phyloP scores from a whole-genome alignment of 2,113 vertebrate species.

The Australoheros scitulus region DNA sequence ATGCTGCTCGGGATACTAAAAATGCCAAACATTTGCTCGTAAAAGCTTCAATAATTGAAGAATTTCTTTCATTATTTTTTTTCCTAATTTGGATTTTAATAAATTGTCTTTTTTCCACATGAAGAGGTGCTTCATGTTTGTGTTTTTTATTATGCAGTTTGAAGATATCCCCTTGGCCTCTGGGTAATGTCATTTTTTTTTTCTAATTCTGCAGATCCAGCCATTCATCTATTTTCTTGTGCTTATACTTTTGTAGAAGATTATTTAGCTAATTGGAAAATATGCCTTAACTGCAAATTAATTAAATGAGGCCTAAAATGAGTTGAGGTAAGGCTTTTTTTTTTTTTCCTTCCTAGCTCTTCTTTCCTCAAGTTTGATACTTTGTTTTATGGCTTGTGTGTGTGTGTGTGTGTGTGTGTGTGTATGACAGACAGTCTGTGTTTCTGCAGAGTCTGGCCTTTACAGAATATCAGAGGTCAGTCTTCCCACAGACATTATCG shows the following conservation, averaged over 20 bases:
- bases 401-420: not conserved
- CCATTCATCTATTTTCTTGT: no score
- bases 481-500: conserved; percentile 50
- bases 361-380: not conserved
- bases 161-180: not conserved
- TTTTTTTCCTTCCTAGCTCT: not conserved
- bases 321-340: not conserved
- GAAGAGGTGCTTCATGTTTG: not conserved
- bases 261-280: not conserved
- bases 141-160: not conserved
- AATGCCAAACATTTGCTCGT: not conserved
- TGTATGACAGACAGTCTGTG: conserved; percentile 5
- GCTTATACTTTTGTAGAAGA: not conserved
- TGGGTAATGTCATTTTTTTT: not conserved
- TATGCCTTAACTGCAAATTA: not conserved
- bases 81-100: not conserved
- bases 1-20: not conserved
- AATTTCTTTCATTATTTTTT: not conserved
- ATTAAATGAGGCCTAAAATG: not conserved
- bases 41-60: not conserved
- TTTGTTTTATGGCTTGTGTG: not conserved
- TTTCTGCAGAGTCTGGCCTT: conserved; percentile 32
- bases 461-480: conserved; percentile 53
- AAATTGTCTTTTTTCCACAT: not conserved
- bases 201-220: not conserved